Base-by-base conservation (phyloP, 1,140 invertebrate species). In the Nasonia longicornis region DNA sequence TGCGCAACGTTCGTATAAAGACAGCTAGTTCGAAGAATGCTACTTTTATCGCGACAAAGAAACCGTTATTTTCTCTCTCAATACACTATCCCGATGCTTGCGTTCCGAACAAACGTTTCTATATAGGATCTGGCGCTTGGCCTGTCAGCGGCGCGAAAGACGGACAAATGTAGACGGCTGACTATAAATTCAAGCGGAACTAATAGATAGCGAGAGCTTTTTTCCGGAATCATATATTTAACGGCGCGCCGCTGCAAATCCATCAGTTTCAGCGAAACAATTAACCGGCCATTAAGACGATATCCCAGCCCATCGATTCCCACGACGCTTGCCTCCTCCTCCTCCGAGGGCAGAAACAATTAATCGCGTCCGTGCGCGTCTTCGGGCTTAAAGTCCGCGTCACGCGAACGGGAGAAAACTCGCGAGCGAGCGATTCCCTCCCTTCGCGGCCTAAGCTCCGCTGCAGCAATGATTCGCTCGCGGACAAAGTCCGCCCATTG, bases 401-500 rank as follows among this genome's bases (percentile, higher is more conserved):
- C 20, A 20, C 14, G 52, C 52, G 16, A 58, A 58, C 16, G 52
- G 6, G 20, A n/a, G 52, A 58, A n/a, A 58, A 58, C 52, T 42
- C 38, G 7, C 20, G 0, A 48, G 52, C 52, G 16, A 58, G 52
- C 52, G 16, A 58, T 58, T 14, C 20, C 6, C 20, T 1, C 52
- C n/a, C 52, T 26, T 2, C 26, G 1, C 26, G 26, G 20, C 0
- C 52, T n/a, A n/a, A 58, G 52, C 16, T 16, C 16, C 52, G 52
- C 16, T 58, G 20, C 20, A 58, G 52, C 58, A 26, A 63, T 58
- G 74, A 76, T 11, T 76, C 64, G 14, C 63, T 42, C 12, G 63
- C 26, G 35, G 35, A 76, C 74, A 64, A 76, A 76, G 52, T 66
- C 58, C 22, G 35, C 6, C 31, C 58, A 76, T 66, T 76, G 74